Conservation (phyloP, 2,888 invertebrate species). For the Cataglyphis rosenhaueri region DNA sequence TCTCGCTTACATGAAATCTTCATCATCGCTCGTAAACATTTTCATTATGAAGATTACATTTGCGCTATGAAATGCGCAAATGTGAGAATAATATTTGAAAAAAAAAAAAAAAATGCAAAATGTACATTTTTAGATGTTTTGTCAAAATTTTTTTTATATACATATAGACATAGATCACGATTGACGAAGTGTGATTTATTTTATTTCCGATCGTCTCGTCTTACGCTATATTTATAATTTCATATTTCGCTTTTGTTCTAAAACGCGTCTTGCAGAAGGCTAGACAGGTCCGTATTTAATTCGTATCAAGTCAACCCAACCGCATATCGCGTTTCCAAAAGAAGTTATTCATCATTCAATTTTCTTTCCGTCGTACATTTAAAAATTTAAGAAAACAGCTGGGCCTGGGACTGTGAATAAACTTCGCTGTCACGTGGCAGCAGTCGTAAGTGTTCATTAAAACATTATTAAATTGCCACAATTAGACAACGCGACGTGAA, state of each 20-base stretch:
- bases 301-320: background rate
- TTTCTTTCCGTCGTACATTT: constrained; percentile 25
- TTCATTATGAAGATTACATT: background rate
- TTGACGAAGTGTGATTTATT: background rate
- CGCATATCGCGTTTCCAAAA: constrained; percentile 38
- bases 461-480: constrained; percentile 75
- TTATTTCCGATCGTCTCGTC: background rate
- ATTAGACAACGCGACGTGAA: constrained; percentile 67
- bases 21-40: background rate
- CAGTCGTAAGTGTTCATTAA: constrained; percentile 66
- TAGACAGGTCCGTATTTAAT: background rate
- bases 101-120: too few relatives aligned
- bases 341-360: background rate
- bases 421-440: constrained; percentile 59
- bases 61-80: background rate
- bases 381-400: constrained; percentile 40
- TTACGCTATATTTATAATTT: background rate
- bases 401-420: constrained; percentile 1
- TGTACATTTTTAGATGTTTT: background rate
- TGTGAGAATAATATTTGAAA: background rate
- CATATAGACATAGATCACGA: background rate
- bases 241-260: background rate
- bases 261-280: background rate
- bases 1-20: constrained; percentile 2
- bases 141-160: background rate